Conservation (phyloP, 2,113 vertebrate genomes). For the Halcyon malimbica region DNA sequence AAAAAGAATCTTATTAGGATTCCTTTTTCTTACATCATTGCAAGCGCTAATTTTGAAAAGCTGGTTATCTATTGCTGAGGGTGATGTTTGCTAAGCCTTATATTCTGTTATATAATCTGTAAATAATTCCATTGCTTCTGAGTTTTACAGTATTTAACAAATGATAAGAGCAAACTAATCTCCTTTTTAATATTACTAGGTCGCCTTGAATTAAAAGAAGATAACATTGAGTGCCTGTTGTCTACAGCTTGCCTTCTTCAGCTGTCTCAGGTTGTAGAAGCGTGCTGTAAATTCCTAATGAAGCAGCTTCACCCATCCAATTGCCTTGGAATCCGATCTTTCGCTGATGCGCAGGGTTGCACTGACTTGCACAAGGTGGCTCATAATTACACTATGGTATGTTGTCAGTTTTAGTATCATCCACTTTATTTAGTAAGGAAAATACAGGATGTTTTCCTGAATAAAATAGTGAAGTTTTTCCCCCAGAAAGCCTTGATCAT, state of each 20-base stretch:
- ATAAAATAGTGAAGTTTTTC: neutral
- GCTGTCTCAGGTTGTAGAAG: constrained; percentile 94
- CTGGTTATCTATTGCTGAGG: neutral
- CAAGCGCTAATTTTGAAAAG: neutral
- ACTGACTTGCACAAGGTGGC: constrained; percentile 94
- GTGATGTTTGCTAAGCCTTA: neutral
- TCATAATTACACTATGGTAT: constrained; percentile 97
- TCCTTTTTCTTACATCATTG: neutral
- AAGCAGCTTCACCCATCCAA: constrained; percentile 99
- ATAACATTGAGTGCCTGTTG: constrained; percentile 94
- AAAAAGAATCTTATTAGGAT: neutral
- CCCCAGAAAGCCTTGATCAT: neutral
- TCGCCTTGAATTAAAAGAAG: constrained; percentile 94
- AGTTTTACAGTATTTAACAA: neutral
- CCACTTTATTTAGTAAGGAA: neutral
- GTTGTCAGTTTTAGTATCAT: constrained; percentile 49
- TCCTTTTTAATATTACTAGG: constrained; percentile 74
- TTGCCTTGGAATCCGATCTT: constrained; percentile 96
- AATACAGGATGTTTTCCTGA: neutral
- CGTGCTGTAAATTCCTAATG: constrained; percentile 95
- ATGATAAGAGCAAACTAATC: neutral
- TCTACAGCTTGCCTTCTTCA: constrained; percentile 96
- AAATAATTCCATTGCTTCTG: neutral
- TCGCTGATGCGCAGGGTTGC: constrained; percentile 96
- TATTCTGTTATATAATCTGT: neutral